Evolutionary conservation across 2,888 invertebrate genomes (phyloP), one percentile per base, ranked within the genome.

Genomic region (Agrochola litura): DNA sequence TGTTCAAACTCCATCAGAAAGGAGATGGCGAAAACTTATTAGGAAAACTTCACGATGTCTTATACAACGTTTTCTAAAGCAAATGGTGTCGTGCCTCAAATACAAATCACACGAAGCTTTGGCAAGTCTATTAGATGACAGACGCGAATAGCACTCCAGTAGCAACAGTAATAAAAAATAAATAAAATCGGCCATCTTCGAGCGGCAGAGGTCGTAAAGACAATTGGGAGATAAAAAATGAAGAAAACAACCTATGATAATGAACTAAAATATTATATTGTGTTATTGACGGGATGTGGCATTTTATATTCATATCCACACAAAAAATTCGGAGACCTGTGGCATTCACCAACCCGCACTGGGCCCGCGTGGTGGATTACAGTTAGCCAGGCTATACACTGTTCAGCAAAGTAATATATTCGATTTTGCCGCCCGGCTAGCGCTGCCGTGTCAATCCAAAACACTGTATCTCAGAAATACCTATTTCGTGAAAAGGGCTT

Each of bases 111-210:
- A 16, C n/a, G 4, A 30, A 41, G 6, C 72, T 46, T 74, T 74
- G 58, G 43, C 75, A 46, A 74, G 22, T 22, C 46, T 52, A 74
- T 52, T 74, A 74, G 52, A 81, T 43, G 25, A 73, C 41, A 16
- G 58, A 68, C 52, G 5, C 4, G 58, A 76, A 79, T 79, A 82
- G 37, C 30, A 19, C 64, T 82, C 63, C 67, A 79, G 56, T 19
- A 46, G 16, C n/a, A 22, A 12, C 30, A 8, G 25, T 30, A 66
- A 80, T 80, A 82, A 80, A 80, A 79, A 69, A 61, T 0, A 65
- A 46, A 77, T 80, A 76, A 82, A 76, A 69, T 66, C 69, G 0
- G 12, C 54, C 82, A 69, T 69, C 54, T 65, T 54, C 4, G 58
- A 46, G 16, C 64, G 22, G 4, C 16, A 60, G 67, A 76, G 52